Evolutionary conservation across 2,113 vertebrate genomes (phyloP), one percentile per base, ranked within the genome.

Genomic region (Vanacampus margaritifer): DNA sequence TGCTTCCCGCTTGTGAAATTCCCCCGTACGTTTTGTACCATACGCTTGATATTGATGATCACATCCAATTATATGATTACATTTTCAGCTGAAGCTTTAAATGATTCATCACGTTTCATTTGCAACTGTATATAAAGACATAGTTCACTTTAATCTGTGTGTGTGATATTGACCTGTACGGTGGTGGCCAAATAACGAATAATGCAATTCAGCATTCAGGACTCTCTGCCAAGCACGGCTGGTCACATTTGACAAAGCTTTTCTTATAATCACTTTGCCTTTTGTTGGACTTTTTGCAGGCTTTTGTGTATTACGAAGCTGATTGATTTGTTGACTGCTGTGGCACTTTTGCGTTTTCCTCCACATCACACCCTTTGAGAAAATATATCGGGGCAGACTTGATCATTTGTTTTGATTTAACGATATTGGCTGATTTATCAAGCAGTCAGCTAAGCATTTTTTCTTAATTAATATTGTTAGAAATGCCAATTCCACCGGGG

Each of bases 381-480:
- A 84, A 86, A 80, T 65, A 73, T 62, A 71, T 78, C 85, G 79
- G 80, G 74, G 74, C 82, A 70, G 67, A 75, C 79, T 79, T 83
- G 77, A 91, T 88, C 78, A 80, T 91, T 90, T 89, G 81, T 90
- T 92, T 86, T 85, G 81, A 85, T 90, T 87, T 82, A 86, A 90
- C 85, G 64, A 78, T 82, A 86, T 87, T 76, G 83, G 68, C 72
- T 86, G 82, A 74, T 90, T 89, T 83, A 86, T 86, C 83, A 84
- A 74, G 87, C 82, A 84, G 75, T 86, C 86, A 81, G 83, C 72
- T 87, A 86, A 90, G 85, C 83, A 83, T 73, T 92, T 92, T 87
- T 90, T 89, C 90, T 92, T 92, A 92, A 93, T 92, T 92, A 92
- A 91, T 91, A 90, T 91, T 89, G 89, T 87, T 89, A 89, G 87